Evolutionary conservation across 2,888 invertebrate species (phyloP).

Genomic region (Scaptomyza flava): DNA sequence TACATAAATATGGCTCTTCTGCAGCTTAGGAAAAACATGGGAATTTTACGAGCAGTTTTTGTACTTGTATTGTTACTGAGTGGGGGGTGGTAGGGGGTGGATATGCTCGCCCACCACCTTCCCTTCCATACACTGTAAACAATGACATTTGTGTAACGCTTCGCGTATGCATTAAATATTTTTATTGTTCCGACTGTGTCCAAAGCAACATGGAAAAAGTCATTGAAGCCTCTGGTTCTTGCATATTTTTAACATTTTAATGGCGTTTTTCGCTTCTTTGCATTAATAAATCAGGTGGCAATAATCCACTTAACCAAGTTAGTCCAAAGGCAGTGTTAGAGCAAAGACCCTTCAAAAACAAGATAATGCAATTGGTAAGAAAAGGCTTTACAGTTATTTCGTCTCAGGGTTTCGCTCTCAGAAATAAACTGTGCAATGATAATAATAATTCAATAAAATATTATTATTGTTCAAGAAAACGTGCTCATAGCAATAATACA

Average conservation of each 20-base stretch:
- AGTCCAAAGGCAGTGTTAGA: neutral
- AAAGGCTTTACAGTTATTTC: too few species aligned
- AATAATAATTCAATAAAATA: too few species aligned
- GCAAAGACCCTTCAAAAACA: too few species aligned
- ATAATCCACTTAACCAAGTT: conserved; percentile 1
- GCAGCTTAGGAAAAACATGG: conserved; percentile 12
- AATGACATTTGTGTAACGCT: conserved; percentile 56
- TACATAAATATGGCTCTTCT: conserved; percentile 17
- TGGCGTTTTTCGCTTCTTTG: conserved; percentile 44
- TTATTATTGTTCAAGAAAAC: too few species aligned
- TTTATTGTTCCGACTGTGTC: conserved; percentile 63
- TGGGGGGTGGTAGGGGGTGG: conserved; percentile 7
- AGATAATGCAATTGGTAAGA: too few species aligned
- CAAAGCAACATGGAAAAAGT: conserved; percentile 27
- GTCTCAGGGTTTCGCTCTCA: too few species aligned
- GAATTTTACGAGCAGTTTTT: conserved; percentile 44
- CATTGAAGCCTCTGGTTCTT: conserved; percentile 17
- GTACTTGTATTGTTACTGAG: conserved; percentile 27
- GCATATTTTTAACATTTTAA: conserved; percentile 52
- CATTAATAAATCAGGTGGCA: conserved; percentile 63
- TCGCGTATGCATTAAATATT: conserved; percentile 73
- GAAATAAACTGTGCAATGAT: too few species aligned
- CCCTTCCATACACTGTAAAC: conserved; percentile 24
- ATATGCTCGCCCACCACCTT: too few species aligned
- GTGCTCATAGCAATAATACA: too few species aligned